phyloP scores from a whole-genome alignment of 2,888 invertebrate genomes.

The Mesorhabditis sp. region DNA sequence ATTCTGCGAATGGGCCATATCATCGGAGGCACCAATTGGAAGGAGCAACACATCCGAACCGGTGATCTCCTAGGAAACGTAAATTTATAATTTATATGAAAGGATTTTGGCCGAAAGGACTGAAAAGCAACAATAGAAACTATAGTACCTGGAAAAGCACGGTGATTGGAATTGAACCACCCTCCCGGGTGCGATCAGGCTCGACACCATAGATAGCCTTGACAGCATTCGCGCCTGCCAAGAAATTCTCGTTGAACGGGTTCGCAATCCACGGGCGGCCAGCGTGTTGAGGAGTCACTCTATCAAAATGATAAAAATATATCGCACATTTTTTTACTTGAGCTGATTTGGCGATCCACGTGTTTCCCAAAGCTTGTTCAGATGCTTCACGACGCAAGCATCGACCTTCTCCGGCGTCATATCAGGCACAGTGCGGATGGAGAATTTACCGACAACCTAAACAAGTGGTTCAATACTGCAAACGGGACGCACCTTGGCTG shows the following conservation, averaged over 20 bases:
- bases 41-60: slow-evolving; percentile 85
- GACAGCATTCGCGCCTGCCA: slow-evolving; percentile 71
- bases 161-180: slow-evolving; percentile 94
- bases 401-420: slow-evolving; percentile 81
- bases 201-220: slow-evolving; percentile 76
- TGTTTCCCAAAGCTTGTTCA: slow-evolving; percentile 75
- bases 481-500: slow-evolving; percentile 24
- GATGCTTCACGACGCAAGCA: slow-evolving; percentile 70
- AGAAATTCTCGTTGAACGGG: slow-evolving; percentile 84
- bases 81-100: background rate
- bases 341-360: slow-evolving; percentile 76
- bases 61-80: slow-evolving; percentile 54
- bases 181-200: slow-evolving; percentile 92
- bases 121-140: background rate
- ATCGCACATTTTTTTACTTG: slow-evolving; percentile 64
- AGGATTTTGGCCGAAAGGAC: background rate
- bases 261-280: slow-evolving; percentile 90
- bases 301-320: slow-evolving; percentile 19
- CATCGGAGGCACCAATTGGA: slow-evolving; percentile 90
- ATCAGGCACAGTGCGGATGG: slow-evolving; percentile 90
- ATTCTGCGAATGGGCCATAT: slow-evolving; percentile 97
- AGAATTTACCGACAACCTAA: slow-evolving; percentile 92
- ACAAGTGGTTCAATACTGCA: slow-evolving; percentile 45
- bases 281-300: slow-evolving; percentile 67
- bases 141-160: slow-evolving; percentile 70